phyloP scores from a whole-genome alignment of 1,140 invertebrate genomes.

The Cydia amplana region DNA sequence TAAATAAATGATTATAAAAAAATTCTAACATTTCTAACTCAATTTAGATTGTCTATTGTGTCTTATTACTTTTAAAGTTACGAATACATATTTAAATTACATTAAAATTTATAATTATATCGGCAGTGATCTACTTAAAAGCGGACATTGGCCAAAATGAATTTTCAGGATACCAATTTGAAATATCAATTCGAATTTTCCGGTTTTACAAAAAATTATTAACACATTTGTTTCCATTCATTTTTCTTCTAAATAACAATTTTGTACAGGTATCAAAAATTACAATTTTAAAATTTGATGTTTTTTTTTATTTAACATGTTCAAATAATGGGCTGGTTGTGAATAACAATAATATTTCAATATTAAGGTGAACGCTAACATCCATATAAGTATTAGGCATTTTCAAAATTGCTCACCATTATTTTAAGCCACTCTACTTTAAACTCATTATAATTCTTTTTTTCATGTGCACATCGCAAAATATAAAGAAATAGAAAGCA shows the following conservation, averaged over 20 bases:
- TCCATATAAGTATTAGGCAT: conserved; percentile 19
- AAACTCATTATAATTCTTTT: neutral
- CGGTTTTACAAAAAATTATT: neutral
- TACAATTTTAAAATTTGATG: conserved; percentile 10
- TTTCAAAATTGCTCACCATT: neutral
- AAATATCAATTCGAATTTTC: neutral
- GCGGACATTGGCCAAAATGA: neutral
- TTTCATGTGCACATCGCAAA: conserved; percentile 18
- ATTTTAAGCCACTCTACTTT: neutral
- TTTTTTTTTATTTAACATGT: neutral
- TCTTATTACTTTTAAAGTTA: neutral
- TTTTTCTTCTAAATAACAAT: conserved; percentile 8
- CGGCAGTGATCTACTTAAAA: conserved; percentile 28
- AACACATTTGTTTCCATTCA: neutral
- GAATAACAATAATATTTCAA: conserved; percentile 15
- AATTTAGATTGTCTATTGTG: neutral
- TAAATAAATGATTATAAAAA: no score
- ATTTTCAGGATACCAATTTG: neutral
- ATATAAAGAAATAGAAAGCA: conserved; percentile 9
- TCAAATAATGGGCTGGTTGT: neutral
- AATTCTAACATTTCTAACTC: no score
- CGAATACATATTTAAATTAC: neutral
- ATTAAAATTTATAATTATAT: conserved; percentile 16
- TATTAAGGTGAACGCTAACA: conserved; percentile 15
- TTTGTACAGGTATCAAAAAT: conserved; percentile 32